Conservation (phyloP, 1,140 invertebrate genomes). For the Nasonia vitripennis region DNA sequence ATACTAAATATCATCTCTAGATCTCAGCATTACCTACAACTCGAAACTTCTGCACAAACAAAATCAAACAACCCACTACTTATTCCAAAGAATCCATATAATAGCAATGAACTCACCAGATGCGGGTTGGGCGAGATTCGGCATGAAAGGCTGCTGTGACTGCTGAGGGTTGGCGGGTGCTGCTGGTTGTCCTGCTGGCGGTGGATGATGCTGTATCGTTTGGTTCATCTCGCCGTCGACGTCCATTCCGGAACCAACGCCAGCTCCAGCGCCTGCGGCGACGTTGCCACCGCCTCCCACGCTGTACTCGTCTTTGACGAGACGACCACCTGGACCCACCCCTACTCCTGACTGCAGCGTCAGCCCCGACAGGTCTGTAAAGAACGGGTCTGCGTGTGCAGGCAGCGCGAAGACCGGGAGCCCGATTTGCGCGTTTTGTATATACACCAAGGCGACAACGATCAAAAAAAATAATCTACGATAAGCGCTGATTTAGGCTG, state of each 20-base stretch:
- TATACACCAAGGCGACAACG: conserved; percentile 73
- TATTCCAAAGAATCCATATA: background rate
- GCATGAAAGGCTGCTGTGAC: conserved; percentile 68
- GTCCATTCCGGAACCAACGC: conserved; percentile 79
- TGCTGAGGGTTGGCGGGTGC: conserved; percentile 67
- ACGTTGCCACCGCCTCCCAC: conserved; percentile 78
- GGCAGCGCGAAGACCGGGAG: conserved; percentile 69
- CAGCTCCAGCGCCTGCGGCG: conserved; percentile 59
- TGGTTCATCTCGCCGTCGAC: conserved; percentile 82
- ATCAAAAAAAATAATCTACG: conserved; percentile 59
- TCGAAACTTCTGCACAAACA: background rate
- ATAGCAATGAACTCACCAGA: conserved; percentile 20
- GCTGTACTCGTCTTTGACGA: conserved; percentile 87
- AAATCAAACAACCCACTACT: background rate
- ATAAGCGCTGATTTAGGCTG: conserved; percentile 29
- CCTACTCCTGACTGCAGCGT: conserved; percentile 83
- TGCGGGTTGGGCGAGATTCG: conserved; percentile 52
- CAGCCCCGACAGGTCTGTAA: conserved; percentile 89
- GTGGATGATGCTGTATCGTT: conserved; percentile 90
- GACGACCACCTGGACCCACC: conserved; percentile 74
- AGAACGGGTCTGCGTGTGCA: conserved; percentile 73
- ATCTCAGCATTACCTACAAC: background rate
- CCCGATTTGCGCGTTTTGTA: conserved; percentile 52
- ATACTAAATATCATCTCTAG: background rate
- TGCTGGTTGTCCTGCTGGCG: conserved; percentile 78